Evolutionary conservation across 2,113 vertebrate species (phyloP), one percentile per base, ranked within the genome.

Genomic region (Cyphomyrus discorhynchus): DNA sequence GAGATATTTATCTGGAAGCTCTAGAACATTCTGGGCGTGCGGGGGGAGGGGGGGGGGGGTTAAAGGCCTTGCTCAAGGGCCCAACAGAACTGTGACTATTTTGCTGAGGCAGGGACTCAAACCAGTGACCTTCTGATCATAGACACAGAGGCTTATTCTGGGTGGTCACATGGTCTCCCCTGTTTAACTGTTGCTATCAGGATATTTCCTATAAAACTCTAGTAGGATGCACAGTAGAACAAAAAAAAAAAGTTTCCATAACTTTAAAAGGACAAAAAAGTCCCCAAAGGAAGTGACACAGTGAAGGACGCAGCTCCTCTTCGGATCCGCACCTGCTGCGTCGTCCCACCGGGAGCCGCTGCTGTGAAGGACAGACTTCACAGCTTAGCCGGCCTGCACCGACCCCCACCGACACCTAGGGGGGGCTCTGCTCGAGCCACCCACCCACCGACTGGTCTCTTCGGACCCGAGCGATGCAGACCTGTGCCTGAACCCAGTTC

Each of bases 341-440:
- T 8, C 35, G 0, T 80, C 35, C 35, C 35, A 21, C 74, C 0
- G 74, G 74, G 74, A 42, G 74, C 35, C 74, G 35, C 39, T 15
- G 35, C 74, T 80, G 74, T 42, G 74, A 80, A 80, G 74, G 74
- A 80, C 74, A 80, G 74, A 80, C 74, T 80, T 80, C 74, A 80
- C 74, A 80, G 74, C 31, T 80, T 7, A 80, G 35, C 74, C 74
- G 8, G 35, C 74, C 35, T 42, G 74, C 35, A 42, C 35, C 35
- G 10, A 19, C 74, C 74, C 31, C 74, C 74, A 70, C 62, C 62
- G 31, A 31, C 74, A 80, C 10, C 15, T 80, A 70, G n/a, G 62
- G 70, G 31, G 70, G 35, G 35, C 70, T 77, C 11, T 15, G 13
- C 70, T 77, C 15, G 15, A 77, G 74, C 74, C 35, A 39, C 74